These are phyloP conservation scores for Hirundichthys speculiger DNA, from an alignment of 2,113 vertebrate genomes.

Conservation along the genomic window DNA sequence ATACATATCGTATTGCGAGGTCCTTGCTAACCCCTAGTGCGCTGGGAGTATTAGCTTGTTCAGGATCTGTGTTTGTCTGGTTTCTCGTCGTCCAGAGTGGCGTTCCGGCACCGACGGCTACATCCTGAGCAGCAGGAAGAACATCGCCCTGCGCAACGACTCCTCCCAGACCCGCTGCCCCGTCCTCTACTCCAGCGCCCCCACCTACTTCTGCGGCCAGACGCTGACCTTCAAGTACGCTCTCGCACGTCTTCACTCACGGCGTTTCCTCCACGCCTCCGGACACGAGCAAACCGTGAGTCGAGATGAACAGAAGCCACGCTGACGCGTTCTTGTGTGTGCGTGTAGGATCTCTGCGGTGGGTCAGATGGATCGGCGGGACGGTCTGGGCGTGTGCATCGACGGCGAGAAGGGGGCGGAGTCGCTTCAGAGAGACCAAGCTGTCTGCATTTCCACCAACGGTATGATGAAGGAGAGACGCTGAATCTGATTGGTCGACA, in stretches of 20 bases:
- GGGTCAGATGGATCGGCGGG: slow-evolving; percentile 85
- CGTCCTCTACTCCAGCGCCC: slow-evolving; percentile 91
- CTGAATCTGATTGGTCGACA: no score
- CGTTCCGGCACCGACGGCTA: slow-evolving; percentile 90
- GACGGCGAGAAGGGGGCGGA: slow-evolving; percentile 79
- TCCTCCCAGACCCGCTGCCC: slow-evolving; percentile 76
- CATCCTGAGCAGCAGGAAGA: slow-evolving; percentile 94
- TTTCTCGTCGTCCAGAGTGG: slow-evolving; percentile 85
- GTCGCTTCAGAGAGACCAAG: slow-evolving; percentile 91
- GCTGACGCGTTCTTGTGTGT: background rate
- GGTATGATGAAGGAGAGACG: slow-evolving; percentile 75
- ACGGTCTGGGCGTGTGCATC: slow-evolving; percentile 92
- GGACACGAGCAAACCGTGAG: no score
- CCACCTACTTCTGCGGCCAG: slow-evolving; percentile 94
- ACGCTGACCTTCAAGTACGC: slow-evolving; percentile 92
- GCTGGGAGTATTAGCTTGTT: no score
- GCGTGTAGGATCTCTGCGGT: slow-evolving; percentile 86
- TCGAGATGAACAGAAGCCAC: no score
- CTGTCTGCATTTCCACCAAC: slow-evolving; percentile 92
- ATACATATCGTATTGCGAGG: no score
- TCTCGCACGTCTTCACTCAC: background rate
- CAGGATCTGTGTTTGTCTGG: background rate
- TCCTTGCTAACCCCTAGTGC: no score
- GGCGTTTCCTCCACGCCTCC: no score
- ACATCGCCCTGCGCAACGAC: slow-evolving; percentile 93